These are phyloP conservation scores for Andrena haemorrhoa DNA, from an alignment of 2,888 invertebrate genomes.

Conservation along the genomic window DNA sequence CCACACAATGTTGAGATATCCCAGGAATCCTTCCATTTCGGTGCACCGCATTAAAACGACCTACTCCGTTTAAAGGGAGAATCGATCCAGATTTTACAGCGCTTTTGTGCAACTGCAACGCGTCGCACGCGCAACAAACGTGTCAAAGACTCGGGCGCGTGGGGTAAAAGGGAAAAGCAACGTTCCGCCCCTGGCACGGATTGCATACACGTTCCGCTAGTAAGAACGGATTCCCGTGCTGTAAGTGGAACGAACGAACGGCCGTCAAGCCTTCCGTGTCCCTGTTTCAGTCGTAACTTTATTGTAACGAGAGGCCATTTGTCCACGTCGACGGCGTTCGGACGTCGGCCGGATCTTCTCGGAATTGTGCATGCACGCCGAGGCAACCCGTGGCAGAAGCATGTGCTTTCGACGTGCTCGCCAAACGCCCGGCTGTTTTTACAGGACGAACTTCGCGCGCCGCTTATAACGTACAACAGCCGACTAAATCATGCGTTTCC, in stretches of 20 bases:
- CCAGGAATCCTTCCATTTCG: neutral
- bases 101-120: neutral
- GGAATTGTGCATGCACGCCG: constrained; percentile 51
- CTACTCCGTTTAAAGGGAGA: neutral
- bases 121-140: neutral
- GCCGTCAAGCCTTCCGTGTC: constrained; percentile 47
- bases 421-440: constrained; percentile 30
- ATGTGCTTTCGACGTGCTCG: constrained; percentile 33
- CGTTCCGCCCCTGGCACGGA: constrained; percentile 40
- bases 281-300: constrained; percentile 62
- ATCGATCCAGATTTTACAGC: constrained; percentile 5
- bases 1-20: neutral
- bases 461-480: neutral
- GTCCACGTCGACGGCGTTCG: constrained; percentile 61
- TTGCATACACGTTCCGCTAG: constrained; percentile 46
- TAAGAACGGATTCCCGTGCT: constrained; percentile 58
- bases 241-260: constrained; percentile 39
- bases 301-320: constrained; percentile 67
- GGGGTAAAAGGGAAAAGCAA: constrained; percentile 29
- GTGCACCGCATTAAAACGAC: neutral
- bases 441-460: constrained; percentile 11
- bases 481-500: constrained; percentile 36
- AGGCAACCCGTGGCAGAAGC: constrained; percentile 33
- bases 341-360: constrained; percentile 49
- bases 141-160: neutral